phyloP scores from a whole-genome alignment of 2,888 invertebrate genomes.

The Flexamia atlantica region DNA sequence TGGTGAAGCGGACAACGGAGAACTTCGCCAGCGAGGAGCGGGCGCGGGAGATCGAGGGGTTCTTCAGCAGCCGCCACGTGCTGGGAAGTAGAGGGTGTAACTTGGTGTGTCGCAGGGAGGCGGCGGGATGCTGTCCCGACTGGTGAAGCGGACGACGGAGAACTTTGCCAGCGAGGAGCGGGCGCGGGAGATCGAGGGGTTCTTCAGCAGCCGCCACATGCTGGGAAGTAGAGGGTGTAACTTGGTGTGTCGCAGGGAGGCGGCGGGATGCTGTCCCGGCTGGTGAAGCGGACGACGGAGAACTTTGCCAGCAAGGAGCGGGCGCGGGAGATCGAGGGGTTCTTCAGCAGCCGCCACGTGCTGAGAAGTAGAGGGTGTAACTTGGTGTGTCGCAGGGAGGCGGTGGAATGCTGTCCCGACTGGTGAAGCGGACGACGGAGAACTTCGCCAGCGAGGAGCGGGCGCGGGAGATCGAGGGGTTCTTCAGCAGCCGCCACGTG shows the following conservation, averaged over 20 bases:
- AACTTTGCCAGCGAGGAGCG: slow-evolving; percentile 87
- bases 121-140: slow-evolving; percentile 85
- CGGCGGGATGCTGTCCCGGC: slow-evolving; percentile 84
- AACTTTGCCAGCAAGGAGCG: slow-evolving; percentile 91
- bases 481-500: slow-evolving; percentile 86
- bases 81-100: too few relatives aligned
- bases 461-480: slow-evolving; percentile 89
- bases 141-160: slow-evolving; percentile 91
- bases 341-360: slow-evolving; percentile 86
- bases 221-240: too few relatives aligned
- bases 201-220: slow-evolving; percentile 86
- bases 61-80: slow-evolving; percentile 84
- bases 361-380: too few relatives aligned
- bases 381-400: slow-evolving; percentile 79
- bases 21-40: slow-evolving; percentile 89
- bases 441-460: too few relatives aligned
- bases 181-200: slow-evolving; percentile 89
- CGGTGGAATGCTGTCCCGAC: slow-evolving; percentile 84
- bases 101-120: too few relatives aligned
- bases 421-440: slow-evolving; percentile 93
- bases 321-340: slow-evolving; percentile 89
- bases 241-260: slow-evolving; percentile 85
- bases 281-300: slow-evolving; percentile 92
- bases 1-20: too few relatives aligned
- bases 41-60: slow-evolving; percentile 89